Evolutionary conservation across 2,888 invertebrate genomes (phyloP).

Genomic region (Eugnorisma glareosa): DNA sequence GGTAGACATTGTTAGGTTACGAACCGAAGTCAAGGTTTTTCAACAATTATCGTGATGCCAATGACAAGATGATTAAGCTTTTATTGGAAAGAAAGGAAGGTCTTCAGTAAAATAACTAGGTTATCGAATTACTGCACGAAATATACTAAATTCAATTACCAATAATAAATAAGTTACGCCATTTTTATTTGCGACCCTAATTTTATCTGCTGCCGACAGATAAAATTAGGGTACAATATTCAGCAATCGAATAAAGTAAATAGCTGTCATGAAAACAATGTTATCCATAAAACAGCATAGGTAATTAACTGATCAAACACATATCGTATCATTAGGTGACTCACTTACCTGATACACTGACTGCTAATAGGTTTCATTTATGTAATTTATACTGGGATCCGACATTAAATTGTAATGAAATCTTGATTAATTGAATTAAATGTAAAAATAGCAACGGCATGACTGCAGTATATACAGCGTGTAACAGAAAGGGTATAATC

Average conservation of each 20-base stretch:
- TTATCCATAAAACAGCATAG: slow-evolving; percentile 47
- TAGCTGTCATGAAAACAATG: slow-evolving; percentile 16
- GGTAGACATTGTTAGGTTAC: slow-evolving; percentile 12
- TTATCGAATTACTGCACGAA: slow-evolving; percentile 29
- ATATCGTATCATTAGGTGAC: slow-evolving; percentile 58
- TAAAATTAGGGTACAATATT: slow-evolving; percentile 14
- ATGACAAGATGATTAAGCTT: slow-evolving; percentile 36
- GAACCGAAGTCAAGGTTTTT: slow-evolving; percentile 40
- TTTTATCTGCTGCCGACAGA: too few relatives aligned
- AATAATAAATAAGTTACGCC: not conserved
- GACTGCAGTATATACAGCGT: not conserved
- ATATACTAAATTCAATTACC: not conserved
- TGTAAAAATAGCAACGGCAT: not conserved
- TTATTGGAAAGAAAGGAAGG: slow-evolving; percentile 23
- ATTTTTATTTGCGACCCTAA: slow-evolving; percentile 9
- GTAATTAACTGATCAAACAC: slow-evolving; percentile 62
- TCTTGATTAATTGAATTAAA: slow-evolving; percentile 23
- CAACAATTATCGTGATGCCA: slow-evolving; percentile 41
- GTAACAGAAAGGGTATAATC: too few relatives aligned
- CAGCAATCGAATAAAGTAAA: slow-evolving; percentile 32
- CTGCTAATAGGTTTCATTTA: slow-evolving; percentile 48
- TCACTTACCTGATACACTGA: slow-evolving; percentile 49
- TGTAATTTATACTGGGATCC: slow-evolving; percentile 32
- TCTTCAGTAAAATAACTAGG: slow-evolving; percentile 15
- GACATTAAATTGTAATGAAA: slow-evolving; percentile 24